Percentiles rank a stretch among this genome's conserved stretches.
phyloP scores from a whole-genome alignment of 2,113 vertebrate genomes.

The Circaetus cinerascens region DNA sequence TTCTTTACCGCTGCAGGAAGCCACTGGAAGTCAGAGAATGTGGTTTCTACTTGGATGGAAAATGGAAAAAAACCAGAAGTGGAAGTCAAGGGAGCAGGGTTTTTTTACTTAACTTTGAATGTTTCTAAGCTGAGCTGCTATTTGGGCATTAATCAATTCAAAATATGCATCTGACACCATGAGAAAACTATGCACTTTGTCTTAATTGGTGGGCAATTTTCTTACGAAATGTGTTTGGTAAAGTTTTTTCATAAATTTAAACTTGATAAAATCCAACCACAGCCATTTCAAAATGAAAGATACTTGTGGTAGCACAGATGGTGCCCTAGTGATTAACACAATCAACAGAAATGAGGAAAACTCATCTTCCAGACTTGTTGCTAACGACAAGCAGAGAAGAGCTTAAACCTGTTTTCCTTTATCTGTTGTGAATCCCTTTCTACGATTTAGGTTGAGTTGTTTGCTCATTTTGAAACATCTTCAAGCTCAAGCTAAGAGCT shows the following conservation, averaged over 20 bases:
- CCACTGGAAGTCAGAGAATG: neutral
- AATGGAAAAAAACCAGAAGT: neutral
- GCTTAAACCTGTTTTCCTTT: neutral
- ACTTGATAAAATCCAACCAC: neutral
- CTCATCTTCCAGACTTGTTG: neutral
- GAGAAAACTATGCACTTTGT: neutral
- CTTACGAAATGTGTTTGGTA: neutral
- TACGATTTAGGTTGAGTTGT: neutral
- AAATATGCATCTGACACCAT: neutral
- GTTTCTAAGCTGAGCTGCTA: neutral
- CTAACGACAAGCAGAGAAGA: neutral
- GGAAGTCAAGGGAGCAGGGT: accelerated
- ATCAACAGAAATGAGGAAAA: neutral
- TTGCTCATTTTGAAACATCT: neutral
- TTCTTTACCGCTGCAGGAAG: neutral
- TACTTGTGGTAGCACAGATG: neutral
- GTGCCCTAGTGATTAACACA: neutral
- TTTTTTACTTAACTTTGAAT: neutral
- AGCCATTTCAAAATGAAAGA: neutral
- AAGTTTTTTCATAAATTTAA: neutral
- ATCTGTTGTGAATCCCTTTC: neutral
- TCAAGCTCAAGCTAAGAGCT: neutral
- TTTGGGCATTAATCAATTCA: neutral
- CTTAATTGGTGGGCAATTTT: neutral
- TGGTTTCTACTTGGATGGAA: neutral